Evolutionary conservation across 2,797 vertebrate genomes (phyloP).

Genomic region (Catamblyrhynchus diadema): DNA sequence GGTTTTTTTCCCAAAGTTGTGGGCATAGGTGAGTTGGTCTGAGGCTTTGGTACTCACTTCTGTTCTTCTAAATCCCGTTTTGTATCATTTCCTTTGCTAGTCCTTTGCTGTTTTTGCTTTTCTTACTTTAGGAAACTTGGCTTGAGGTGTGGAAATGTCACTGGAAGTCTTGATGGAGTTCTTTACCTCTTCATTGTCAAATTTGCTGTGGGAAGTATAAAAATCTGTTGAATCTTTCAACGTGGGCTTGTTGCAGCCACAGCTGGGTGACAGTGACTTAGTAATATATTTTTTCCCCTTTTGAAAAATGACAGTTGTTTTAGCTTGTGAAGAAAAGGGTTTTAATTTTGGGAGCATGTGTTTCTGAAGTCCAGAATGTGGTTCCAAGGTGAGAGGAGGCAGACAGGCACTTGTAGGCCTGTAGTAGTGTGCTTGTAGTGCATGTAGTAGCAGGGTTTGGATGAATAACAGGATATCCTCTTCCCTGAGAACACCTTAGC

Average conservation of each 20-base stretch:
- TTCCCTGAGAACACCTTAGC: not conserved
- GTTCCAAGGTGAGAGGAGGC: not conserved
- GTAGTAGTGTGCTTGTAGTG: not conserved
- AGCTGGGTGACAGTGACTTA: not conserved
- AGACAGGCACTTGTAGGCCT: not conserved
- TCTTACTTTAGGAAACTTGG: not conserved
- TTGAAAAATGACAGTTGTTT: not conserved
- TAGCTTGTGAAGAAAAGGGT: not conserved
- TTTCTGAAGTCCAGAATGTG: not conserved
- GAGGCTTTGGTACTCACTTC: not conserved
- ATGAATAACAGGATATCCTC: not conserved
- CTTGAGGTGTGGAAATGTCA: not conserved
- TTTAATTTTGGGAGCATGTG: not conserved
- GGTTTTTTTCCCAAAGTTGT: not conserved
- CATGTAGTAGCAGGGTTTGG: not conserved
- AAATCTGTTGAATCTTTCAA: not conserved
- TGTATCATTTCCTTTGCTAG: not conserved
- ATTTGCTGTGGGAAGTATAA: not conserved
- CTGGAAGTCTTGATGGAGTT: not conserved
- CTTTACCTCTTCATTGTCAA: not conserved
- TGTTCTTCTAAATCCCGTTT: not conserved
- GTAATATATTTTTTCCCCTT: fast-evolving
- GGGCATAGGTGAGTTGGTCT: not conserved
- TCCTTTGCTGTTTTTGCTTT: not conserved
- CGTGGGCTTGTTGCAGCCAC: not conserved